phyloP scores from a whole-genome alignment of 2,888 invertebrate species.

The Drosophila birchii region DNA sequence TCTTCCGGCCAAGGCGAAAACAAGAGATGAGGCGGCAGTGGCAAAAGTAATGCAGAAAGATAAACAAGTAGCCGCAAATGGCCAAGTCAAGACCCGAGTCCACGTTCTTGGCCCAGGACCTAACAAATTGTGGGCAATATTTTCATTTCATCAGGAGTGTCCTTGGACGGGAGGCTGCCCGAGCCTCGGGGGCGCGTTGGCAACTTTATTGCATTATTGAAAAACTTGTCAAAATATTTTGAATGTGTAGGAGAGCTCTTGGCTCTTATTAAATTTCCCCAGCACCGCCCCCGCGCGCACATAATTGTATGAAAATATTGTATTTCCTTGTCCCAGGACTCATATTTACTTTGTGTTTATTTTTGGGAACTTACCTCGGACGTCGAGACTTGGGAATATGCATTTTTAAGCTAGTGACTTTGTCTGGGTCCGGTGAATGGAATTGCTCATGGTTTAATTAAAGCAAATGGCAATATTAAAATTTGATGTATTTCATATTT shows the following conservation, averaged over 20 bases:
- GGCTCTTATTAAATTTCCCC: constrained; percentile 68
- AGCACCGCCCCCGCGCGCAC: constrained; percentile 5
- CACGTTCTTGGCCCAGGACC: constrained; percentile 60
- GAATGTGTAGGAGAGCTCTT: constrained; percentile 76
- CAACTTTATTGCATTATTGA: constrained; percentile 81
- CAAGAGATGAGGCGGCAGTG: constrained; percentile 14
- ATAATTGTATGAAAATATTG: constrained; percentile 56
- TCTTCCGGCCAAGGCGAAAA: constrained; percentile 15
- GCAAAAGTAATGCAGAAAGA: constrained; percentile 48
- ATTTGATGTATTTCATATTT: constrained; percentile 53
- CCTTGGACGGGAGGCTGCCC: constrained; percentile 43
- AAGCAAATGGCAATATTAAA: constrained; percentile 46
- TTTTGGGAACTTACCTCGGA: constrained; percentile 33
- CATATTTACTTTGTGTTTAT: constrained; percentile 27
- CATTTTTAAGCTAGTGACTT: constrained; percentile 47
- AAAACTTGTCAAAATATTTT: constrained; percentile 80
- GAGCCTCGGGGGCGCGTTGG: constrained; percentile 51
- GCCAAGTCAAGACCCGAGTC: constrained; percentile 29
- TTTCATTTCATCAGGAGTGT: constrained; percentile 78
- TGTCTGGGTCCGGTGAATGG: constrained; percentile 44
- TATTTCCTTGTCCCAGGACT: constrained; percentile 26
- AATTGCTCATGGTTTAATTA: constrained; percentile 51
- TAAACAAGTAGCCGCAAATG: constrained; percentile 79
- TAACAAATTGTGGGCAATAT: constrained; percentile 80
- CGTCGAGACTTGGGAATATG: constrained; percentile 27